A percentile compares a stretch with the other conserved stretches of the same genome.
Conservation (phyloP, 2,797 vertebrate species). For the Borostomias antarcticus region DNA sequence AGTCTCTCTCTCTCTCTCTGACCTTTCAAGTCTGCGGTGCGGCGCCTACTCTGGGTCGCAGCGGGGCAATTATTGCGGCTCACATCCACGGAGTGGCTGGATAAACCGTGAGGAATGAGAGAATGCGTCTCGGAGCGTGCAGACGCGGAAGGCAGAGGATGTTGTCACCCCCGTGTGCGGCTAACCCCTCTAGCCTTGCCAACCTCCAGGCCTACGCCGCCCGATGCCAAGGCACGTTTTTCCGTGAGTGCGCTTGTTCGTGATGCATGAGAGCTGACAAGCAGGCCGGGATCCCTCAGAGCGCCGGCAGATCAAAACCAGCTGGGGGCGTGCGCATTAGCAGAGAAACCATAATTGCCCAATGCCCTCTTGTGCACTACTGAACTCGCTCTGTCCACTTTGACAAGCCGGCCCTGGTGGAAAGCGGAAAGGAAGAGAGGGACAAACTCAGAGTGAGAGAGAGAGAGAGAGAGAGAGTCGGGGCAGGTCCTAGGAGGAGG, state of each 20-base stretch:
- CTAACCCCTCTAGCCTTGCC: conserved; percentile 54
- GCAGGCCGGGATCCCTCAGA: conserved; percentile 58
- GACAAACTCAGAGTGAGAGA: conserved; percentile 15
- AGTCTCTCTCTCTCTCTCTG: too few species aligned
- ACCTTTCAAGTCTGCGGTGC: conserved; percentile 66
- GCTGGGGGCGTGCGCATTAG: conserved; percentile 72
- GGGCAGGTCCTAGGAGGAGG: neutral
- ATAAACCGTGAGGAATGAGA: conserved; percentile 61
- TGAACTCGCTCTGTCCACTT: conserved; percentile 54
- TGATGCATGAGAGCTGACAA: conserved; percentile 74
- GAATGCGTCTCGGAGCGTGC: conserved; percentile 60
- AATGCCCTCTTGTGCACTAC: conserved; percentile 64
- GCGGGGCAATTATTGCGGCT: conserved; percentile 55
- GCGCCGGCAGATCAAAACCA: conserved; percentile 71
- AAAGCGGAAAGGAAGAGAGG: neutral
- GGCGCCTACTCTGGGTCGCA: conserved; percentile 62
- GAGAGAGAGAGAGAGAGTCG: conserved; percentile 32
- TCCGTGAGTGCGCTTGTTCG: conserved; percentile 56
- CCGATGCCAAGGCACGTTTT: conserved; percentile 77
- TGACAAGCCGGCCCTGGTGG: conserved; percentile 26
- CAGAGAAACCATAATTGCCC: conserved; percentile 71
- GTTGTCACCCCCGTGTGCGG: conserved; percentile 61
- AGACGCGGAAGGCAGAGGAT: conserved; percentile 58
- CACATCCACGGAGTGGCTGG: conserved; percentile 51
- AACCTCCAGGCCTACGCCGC: conserved; percentile 59